phyloP scores from a whole-genome alignment of 2,888 invertebrate species.

The Apamea epomidion region DNA sequence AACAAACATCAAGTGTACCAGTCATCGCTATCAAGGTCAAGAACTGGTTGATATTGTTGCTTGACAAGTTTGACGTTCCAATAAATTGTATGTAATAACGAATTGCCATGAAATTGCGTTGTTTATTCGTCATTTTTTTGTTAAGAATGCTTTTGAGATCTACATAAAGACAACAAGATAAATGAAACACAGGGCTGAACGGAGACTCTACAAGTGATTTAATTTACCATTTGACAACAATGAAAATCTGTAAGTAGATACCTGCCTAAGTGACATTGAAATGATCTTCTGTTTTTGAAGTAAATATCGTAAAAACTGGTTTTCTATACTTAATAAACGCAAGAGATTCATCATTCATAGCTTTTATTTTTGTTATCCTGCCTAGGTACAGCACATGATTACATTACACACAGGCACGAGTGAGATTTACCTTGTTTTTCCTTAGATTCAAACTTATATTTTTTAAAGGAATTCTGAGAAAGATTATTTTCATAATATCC shows the following conservation, averaged over 20 bases:
- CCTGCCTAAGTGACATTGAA: neutral
- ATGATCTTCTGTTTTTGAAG: neutral
- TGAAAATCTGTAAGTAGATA: neutral
- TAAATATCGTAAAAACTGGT: neutral
- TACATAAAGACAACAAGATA: conserved; percentile 12
- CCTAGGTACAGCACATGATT: neutral
- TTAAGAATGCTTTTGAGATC: neutral
- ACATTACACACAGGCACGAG: neutral
- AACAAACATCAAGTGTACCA: conserved; percentile 24
- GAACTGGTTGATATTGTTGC: conserved; percentile 33
- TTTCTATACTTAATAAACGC: neutral
- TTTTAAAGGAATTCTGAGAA: neutral
- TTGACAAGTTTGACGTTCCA: conserved; percentile 48
- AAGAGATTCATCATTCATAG: neutral
- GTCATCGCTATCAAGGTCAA: conserved; percentile 48
- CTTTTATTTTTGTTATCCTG: neutral
- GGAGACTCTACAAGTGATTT: neutral
- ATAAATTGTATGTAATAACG: conserved; percentile 39
- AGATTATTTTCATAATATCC: neutral
- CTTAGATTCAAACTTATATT: neutral
- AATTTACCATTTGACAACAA: neutral
- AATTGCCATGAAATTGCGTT: conserved; percentile 60
- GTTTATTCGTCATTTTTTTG: conserved; percentile 13
- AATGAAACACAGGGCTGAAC: neutral
- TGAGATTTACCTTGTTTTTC: neutral